Conservation (phyloP, 2,888 invertebrate genomes). For the Augiades crinisus region DNA sequence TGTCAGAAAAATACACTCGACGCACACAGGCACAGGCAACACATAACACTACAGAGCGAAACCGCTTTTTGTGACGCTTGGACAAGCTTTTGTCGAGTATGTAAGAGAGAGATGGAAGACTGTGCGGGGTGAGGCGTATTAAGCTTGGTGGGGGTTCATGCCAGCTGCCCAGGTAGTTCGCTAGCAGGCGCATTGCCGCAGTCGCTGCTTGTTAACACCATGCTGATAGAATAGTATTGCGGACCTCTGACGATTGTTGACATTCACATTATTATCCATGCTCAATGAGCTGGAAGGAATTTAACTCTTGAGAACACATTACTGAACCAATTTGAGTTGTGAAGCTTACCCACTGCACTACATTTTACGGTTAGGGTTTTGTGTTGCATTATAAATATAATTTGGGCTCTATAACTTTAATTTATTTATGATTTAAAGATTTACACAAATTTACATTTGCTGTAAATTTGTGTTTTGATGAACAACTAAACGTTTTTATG, state of each 20-base stretch:
- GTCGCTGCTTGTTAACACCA: slow-evolving; percentile 76
- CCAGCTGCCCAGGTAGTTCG: slow-evolving; percentile 79
- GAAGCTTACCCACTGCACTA: slow-evolving; percentile 3
- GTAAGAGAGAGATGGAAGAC: slow-evolving; percentile 65
- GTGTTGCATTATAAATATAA: background rate
- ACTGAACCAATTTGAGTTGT: background rate
- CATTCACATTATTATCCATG: slow-evolving; percentile 36
- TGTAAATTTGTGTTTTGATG: too few species aligned
- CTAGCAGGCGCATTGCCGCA: slow-evolving; percentile 66
- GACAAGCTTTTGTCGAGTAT: slow-evolving; percentile 58
- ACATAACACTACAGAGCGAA: slow-evolving; percentile 61
- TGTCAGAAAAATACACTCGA: slow-evolving; percentile 73
- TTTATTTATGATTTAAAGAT: too few species aligned
- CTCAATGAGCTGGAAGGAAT: slow-evolving; percentile 17
- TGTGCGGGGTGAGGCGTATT: slow-evolving; percentile 63
- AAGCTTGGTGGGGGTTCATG: slow-evolving; percentile 65
- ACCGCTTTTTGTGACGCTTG: slow-evolving; percentile 76
- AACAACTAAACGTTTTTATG: too few species aligned
- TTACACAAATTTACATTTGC: too few species aligned
- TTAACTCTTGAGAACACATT: background rate
- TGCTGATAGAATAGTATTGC: slow-evolving; percentile 66
- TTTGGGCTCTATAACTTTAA: background rate
- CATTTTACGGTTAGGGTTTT: background rate
- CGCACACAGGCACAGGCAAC: slow-evolving; percentile 56
- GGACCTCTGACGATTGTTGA: slow-evolving; percentile 56